Evolutionary conservation across 2,797 vertebrate genomes (phyloP), one percentile per base, ranked within the genome.

Genomic region (Mastacembelus armatus): DNA sequence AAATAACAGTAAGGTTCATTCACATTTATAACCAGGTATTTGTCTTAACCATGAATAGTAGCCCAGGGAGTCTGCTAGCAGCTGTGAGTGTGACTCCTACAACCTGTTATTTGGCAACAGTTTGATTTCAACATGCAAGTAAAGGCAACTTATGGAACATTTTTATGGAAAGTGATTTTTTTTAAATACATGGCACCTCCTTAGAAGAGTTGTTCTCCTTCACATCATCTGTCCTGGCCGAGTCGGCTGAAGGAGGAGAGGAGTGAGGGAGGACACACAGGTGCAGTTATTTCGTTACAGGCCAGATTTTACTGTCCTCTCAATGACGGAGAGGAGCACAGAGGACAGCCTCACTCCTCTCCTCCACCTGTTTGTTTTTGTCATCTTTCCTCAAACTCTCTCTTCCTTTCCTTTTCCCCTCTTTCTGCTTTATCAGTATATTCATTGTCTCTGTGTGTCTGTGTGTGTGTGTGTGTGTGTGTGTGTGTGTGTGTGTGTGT

Each of bases 81-180:
- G 50, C 33, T 52, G 45, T 10, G 50, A 64, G 35, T 65, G 40
- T 26, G 49, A 44, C 24, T 71, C 33, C 44, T 19, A 10, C 50
- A 75, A 80, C 67, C 68, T 77, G 71, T 75, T 55, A 38, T 70
- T 65, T 39, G 26, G 56, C 32, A 66, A 81, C 68, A 75, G 78
- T 77, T 80, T 70, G 48, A 63, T 51, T 44, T 68, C 21, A 32
- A 21, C 9, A 43, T 16, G 26, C 11, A 19, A 40, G 24, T 19
- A 4, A 47, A 49, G 21, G 12, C 21, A 32, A 12, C 16, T 33
- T 38, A 7, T 49, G 15, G 29, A 38, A 36, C 18, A 19, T 15
- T 7, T 27, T 51, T 10, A 36, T 35, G 59, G 18, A 19, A 42
- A 24, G n/a, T 7, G 18, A 39, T n/a, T 47, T 47, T 68, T 42